These are phyloP conservation scores for Carduelis carduelis DNA, from an alignment of 2,797 vertebrate genomes.

Conservation along the genomic window DNA sequence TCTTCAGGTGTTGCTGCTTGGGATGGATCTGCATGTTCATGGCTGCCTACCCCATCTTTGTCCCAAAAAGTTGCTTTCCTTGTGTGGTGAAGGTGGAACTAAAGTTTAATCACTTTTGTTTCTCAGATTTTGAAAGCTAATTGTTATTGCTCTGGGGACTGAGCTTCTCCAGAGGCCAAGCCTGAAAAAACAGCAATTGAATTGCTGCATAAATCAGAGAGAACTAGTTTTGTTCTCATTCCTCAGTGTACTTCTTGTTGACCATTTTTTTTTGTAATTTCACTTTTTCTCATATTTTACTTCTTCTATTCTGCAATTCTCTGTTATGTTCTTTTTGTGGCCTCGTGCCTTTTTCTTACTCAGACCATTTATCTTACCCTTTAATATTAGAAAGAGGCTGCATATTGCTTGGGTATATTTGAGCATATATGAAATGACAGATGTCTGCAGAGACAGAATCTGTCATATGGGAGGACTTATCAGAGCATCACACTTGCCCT, in stretches of 20 bases:
- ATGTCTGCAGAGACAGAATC: background rate
- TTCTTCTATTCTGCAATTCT: background rate
- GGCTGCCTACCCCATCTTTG: background rate
- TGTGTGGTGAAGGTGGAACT: background rate
- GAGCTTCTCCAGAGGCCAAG: background rate
- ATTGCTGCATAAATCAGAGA: background rate
- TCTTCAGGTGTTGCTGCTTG: background rate
- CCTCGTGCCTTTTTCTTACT: background rate
- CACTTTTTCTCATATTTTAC: background rate
- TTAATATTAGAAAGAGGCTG: background rate
- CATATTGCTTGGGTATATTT: background rate
- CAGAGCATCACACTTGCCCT: fast-evolving
- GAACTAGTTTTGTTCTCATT: background rate
- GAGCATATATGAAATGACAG: background rate
- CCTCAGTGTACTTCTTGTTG: background rate
- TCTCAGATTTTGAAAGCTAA: background rate
- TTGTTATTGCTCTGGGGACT: background rate
- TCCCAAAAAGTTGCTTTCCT: background rate
- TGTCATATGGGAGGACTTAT: background rate
- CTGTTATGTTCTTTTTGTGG: background rate
- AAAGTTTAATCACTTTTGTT: background rate
- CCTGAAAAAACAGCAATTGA: background rate
- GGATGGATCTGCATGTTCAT: fast-evolving
- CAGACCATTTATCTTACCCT: background rate
- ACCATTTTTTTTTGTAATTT: background rate